phyloP scores from a whole-genome alignment of 2,888 invertebrate genomes.

The Parelbella ahira region DNA sequence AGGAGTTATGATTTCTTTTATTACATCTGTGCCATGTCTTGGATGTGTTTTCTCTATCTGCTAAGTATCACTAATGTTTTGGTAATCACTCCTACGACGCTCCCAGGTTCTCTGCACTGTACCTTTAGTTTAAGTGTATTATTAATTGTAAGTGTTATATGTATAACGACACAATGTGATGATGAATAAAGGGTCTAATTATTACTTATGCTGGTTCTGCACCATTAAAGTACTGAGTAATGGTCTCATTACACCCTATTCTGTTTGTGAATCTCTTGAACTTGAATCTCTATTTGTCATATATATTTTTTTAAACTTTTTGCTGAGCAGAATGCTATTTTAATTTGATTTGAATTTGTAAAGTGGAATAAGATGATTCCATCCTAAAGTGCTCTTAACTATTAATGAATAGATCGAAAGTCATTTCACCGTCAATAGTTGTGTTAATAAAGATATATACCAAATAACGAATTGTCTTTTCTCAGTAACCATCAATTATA shows the following conservation, averaged over 20 bases:
- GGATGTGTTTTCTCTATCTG: slow-evolving; percentile 32
- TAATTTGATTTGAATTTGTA: slow-evolving; percentile 47
- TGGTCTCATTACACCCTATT: slow-evolving; percentile 30
- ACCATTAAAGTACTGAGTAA: slow-evolving; percentile 42
- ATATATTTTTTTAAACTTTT: slow-evolving; percentile 30
- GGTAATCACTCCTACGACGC: slow-evolving; percentile 28
- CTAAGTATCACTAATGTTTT: slow-evolving; percentile 23
- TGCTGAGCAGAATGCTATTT: slow-evolving; percentile 55
- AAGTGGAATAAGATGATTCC: slow-evolving; percentile 71
- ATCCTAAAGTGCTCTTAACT: slow-evolving; percentile 79
- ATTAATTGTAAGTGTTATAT: slow-evolving; percentile 44
- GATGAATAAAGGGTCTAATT: slow-evolving; percentile 70
- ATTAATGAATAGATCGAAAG: slow-evolving; percentile 58
- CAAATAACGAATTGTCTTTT: slow-evolving; percentile 23
- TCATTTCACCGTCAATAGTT: slow-evolving; percentile 64
- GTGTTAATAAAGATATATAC: slow-evolving; percentile 51
- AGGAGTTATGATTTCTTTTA: slow-evolving; percentile 33
- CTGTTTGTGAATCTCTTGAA: slow-evolving; percentile 30
- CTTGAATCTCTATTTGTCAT: slow-evolving; percentile 22
- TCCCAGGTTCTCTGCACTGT: slow-evolving; percentile 27
- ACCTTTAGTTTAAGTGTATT: slow-evolving; percentile 28
- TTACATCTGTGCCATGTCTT: slow-evolving; percentile 61
- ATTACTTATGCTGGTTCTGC: slow-evolving; percentile 62
- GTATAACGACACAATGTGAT: slow-evolving; percentile 67
- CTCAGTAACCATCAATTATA: too few relatives aligned